These are phyloP conservation scores for Druceiella hillmani DNA, from an alignment of 2,888 invertebrate species.

Conservation along the genomic window DNA sequence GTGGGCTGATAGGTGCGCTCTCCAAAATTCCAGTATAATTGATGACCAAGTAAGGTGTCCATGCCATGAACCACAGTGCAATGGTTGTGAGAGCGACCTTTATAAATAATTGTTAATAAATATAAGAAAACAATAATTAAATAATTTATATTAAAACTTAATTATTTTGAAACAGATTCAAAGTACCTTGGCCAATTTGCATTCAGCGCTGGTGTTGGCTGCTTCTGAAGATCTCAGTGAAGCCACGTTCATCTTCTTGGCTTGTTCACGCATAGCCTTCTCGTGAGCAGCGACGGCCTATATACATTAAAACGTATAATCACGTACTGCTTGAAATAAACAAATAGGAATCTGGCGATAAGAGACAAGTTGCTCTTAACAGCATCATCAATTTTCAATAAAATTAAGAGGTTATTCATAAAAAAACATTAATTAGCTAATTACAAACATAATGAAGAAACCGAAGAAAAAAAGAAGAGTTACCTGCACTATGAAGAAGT, in stretches of 20 bases:
- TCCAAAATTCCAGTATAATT: conserved; percentile 78
- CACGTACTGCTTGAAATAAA: no score
- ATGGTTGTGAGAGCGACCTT: conserved; percentile 86
- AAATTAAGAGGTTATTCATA: not conserved
- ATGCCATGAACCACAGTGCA: conserved; percentile 86
- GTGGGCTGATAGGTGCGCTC: conserved; percentile 64
- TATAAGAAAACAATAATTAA: not conserved
- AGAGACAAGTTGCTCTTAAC: no score
- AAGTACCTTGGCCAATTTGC: conserved; percentile 80
- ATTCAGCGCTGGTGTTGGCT: conserved; percentile 75
- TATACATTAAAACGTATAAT: conserved; percentile 26
- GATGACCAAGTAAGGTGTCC: conserved; percentile 85
- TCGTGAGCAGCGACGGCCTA: conserved; percentile 81
- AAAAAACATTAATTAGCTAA: conserved; percentile 4
- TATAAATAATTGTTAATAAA: no score
- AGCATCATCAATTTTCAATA: conserved; percentile 4
- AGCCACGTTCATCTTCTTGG: conserved; percentile 91
- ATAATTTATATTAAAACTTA: no score
- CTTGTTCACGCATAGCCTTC: conserved; percentile 82
- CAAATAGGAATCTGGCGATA: no score
- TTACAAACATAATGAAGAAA: no score
- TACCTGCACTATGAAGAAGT: conserved; percentile 82
- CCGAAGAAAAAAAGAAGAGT: no score
- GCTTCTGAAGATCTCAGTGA: conserved; percentile 76
- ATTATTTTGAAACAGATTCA: no score